phyloP scores from a whole-genome alignment of 2,888 invertebrate genomes.

The Byasa hedistus region DNA sequence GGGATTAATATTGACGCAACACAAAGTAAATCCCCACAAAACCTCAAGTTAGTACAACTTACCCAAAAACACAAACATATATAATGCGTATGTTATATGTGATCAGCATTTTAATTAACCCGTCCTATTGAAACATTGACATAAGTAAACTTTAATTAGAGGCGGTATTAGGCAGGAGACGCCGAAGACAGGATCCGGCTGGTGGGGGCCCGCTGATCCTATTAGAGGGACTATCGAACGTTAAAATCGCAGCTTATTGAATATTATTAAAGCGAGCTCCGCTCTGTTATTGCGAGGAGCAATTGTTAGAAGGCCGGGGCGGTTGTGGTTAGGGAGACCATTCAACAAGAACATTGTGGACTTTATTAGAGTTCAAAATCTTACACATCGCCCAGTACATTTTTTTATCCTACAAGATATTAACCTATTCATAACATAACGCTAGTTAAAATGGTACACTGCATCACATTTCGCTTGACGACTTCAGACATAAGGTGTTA shows the following conservation, averaged over 20 bases:
- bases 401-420: too few relatives aligned
- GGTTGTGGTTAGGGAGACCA: conserved; percentile 18
- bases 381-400: too few relatives aligned
- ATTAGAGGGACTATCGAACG: conserved; percentile 40
- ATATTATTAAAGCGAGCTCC: conserved; percentile 34
- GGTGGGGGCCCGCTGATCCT: conserved; percentile 39
- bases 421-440: too few relatives aligned
- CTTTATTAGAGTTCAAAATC: too few relatives aligned
- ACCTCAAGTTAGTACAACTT: too few relatives aligned
- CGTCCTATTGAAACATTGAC: conserved; percentile 26
- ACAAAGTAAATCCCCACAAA: too few relatives aligned
- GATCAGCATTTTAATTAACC: conserved; percentile 23
- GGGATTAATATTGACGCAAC: too few relatives aligned
- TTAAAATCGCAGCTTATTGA: conserved; percentile 42
- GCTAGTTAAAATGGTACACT: too few relatives aligned
- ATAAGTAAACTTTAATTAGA: conserved; percentile 32
- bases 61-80: conserved; percentile 8
- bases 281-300: conserved; percentile 32
- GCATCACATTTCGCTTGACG: too few relatives aligned
- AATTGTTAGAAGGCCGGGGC: conserved; percentile 29
- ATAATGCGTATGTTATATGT: conserved; percentile 2
- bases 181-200: conserved; percentile 10
- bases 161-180: conserved; percentile 18
- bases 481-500: too few relatives aligned
- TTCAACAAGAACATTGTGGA: not conserved